Evolutionary conservation across 2,797 vertebrate genomes (phyloP).

Genomic region (Iguana delicatissima): DNA sequence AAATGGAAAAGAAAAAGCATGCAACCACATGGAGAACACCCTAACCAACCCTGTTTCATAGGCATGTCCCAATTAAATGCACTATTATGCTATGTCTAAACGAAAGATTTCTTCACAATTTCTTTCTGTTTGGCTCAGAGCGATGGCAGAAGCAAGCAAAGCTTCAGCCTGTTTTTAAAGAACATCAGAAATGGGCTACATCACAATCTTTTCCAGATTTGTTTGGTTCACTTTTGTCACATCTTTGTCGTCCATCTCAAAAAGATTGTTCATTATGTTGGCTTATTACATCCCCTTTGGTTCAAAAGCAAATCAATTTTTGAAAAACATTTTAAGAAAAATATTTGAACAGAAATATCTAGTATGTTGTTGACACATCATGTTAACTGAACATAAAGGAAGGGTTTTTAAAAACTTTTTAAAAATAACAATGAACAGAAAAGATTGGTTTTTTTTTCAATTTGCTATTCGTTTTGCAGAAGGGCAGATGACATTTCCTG

Average conservation of each 20-base stretch:
- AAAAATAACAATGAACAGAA: conserved; percentile 41
- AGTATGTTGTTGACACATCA: conserved; percentile 20
- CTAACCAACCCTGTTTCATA: conserved; percentile 28
- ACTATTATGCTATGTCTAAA: conserved; percentile 43
- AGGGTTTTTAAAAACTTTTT: conserved; percentile 19
- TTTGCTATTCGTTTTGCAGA: conserved; percentile 67
- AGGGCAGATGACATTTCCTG: conserved; percentile 72
- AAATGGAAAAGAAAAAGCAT: conserved; percentile 33
- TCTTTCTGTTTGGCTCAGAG: conserved; percentile 39
- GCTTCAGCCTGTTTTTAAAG: background rate
- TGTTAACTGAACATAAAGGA: conserved; percentile 27
- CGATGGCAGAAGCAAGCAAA: conserved; percentile 42
- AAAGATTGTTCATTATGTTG: conserved; percentile 1
- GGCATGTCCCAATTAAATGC: conserved; percentile 41
- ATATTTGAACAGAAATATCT: conserved; percentile 24
- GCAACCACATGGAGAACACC: conserved; percentile 35
- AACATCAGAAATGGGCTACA: background rate
- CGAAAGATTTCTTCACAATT: conserved; percentile 31
- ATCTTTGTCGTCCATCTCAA: conserved; percentile 14
- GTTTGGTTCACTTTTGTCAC: background rate
- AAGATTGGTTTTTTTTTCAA: conserved; percentile 38
- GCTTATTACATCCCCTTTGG: background rate
- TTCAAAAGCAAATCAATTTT: conserved; percentile 1
- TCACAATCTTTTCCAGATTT: background rate
- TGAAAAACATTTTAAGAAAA: conserved; percentile 30